Conservation (phyloP, 2,888 invertebrate genomes). For the Crossocerus cetratus region DNA sequence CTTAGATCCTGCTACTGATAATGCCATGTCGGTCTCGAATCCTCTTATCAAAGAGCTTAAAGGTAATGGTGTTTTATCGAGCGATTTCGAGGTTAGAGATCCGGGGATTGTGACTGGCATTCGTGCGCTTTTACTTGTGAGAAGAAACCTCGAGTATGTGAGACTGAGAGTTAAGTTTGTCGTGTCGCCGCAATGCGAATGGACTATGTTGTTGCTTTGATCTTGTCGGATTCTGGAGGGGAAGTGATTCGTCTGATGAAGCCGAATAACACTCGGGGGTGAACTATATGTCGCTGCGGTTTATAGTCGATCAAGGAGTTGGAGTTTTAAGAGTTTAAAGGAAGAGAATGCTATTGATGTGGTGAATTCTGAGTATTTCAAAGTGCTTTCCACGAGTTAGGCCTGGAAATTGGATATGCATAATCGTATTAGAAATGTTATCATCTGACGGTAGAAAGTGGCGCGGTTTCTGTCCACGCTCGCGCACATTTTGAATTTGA, state of each 20-base stretch:
- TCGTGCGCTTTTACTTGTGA: not conserved
- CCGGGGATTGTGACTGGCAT: not conserved
- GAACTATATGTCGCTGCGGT: too few relatives aligned
- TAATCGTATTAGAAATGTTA: not conserved
- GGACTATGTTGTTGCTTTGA: not conserved
- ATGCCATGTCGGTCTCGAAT: conserved; percentile 80
- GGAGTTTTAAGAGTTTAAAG: too few relatives aligned
- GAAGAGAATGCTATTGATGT: too few relatives aligned
- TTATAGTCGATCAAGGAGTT: too few relatives aligned
- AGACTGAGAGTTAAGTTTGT: not conserved
- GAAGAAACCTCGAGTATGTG: not conserved
- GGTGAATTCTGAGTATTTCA: too few relatives aligned
- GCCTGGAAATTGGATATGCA: too few relatives aligned
- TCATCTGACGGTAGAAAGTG: conserved; percentile 1
- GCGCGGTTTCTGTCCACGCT: not conserved
- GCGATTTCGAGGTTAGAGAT: conserved; percentile 32
- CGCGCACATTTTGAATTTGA: not conserved
- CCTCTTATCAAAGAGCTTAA: conserved; percentile 81
- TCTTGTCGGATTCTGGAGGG: too few relatives aligned
- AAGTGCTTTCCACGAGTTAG: too few relatives aligned
- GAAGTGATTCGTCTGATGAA: too few relatives aligned
- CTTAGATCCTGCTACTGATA: conserved; percentile 16
- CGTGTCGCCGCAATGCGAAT: not conserved
- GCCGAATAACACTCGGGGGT: too few relatives aligned
- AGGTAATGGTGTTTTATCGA: conserved; percentile 72